Conservation (phyloP, 2,888 invertebrate species). For the Tenthredo notha region DNA sequence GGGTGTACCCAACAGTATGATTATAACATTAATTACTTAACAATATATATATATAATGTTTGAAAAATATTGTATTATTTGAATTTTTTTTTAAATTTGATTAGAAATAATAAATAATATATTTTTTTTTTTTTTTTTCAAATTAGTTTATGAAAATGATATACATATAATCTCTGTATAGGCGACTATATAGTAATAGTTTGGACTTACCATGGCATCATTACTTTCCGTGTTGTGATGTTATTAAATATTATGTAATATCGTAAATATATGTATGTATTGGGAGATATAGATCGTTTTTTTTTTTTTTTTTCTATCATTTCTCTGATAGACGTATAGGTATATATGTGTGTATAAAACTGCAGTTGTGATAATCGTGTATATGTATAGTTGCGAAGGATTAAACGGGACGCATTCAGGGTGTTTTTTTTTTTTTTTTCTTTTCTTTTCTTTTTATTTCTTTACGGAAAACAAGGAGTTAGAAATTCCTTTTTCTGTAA, state of each 20-base stretch:
- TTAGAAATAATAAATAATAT: neutral
- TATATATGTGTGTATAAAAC: neutral
- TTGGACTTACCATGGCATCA: conserved; percentile 49
- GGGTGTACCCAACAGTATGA: neutral
- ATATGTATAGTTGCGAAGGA: neutral
- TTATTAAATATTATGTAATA: neutral
- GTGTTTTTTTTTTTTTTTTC: too few species aligned
- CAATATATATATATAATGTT: neutral
- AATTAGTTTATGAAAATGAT: neutral
- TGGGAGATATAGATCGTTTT: neutral
- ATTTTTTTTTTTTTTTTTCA: neutral
- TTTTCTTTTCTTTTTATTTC: neutral
- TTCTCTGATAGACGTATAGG: neutral
- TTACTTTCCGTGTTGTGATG: conserved; percentile 42
- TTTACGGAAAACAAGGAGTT: neutral
- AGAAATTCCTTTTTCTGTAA: neutral
- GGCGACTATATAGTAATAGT: conserved; percentile 10
- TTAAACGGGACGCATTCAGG: neutral
- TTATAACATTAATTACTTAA: neutral
- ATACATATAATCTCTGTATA: neutral
- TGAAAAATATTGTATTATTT: neutral
- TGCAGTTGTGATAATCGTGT: neutral
- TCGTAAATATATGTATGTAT: neutral
- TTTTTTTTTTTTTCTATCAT: neutral
- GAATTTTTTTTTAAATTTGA: neutral